Evolutionary conservation across 2,113 vertebrate genomes (phyloP).

Genomic region (Psophia crepitans): DNA sequence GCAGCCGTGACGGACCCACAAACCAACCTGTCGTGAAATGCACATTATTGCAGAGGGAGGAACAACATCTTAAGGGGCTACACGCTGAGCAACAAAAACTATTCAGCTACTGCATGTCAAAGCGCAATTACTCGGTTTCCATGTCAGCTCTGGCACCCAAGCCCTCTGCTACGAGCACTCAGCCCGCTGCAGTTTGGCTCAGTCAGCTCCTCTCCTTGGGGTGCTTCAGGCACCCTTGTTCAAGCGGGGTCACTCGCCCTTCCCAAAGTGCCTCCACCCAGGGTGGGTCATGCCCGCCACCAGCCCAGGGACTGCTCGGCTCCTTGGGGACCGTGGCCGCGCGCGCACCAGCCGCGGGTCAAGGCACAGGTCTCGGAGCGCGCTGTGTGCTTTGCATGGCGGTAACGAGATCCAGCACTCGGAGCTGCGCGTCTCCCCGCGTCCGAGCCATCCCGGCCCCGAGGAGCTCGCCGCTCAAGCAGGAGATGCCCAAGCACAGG

Average conservation of each 20-base stretch:
- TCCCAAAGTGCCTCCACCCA: not conserved
- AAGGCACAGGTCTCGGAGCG: not conserved
- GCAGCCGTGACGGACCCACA: not conserved
- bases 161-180: not conserved
- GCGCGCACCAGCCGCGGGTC: not conserved
- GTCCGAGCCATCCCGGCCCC: not conserved
- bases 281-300: not conserved
- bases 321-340: not conserved
- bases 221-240: not conserved
- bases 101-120: not conserved
- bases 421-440: accelerated
- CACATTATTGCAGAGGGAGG: not conserved
- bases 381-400: accelerated
- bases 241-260: not conserved
- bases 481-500: not conserved
- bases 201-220: not conserved
- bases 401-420: not conserved
- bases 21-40: not conserved
- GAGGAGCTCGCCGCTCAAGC: not conserved
- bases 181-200: not conserved
- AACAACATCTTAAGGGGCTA: not conserved
- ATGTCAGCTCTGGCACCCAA: not conserved
- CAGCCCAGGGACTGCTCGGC: no score
- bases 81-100: not conserved
- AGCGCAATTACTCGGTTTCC: not conserved